Conservation (phyloP, 2,113 vertebrate genomes). For the Octodon degus region DNA sequence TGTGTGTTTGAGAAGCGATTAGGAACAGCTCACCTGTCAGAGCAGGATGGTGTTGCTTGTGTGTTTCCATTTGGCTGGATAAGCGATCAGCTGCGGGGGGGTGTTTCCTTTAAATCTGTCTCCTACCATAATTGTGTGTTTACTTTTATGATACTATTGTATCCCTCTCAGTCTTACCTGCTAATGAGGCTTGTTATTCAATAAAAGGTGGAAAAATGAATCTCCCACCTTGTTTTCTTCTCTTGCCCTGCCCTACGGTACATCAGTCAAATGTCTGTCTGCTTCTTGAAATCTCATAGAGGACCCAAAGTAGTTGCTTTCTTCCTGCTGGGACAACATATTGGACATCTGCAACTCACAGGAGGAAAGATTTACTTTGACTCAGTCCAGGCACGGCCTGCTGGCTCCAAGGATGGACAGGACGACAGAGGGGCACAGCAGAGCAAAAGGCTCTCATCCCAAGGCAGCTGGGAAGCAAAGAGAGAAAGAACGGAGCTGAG, state of each 20-base stretch:
- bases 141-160: neutral
- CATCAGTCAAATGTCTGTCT: rapidly evolving
- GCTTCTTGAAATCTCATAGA: neutral
- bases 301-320: neutral
- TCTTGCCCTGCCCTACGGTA: rapidly evolving
- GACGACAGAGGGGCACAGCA: neutral
- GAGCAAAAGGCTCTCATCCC: neutral
- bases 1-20: rapidly evolving
- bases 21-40: neutral
- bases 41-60: rapidly evolving
- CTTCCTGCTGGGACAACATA: neutral
- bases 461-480: neutral
- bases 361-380: neutral
- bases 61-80: neutral
- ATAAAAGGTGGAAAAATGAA: neutral
- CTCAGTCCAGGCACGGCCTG: neutral
- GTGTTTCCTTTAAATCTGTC: neutral
- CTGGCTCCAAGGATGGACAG: neutral
- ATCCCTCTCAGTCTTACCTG: neutral
- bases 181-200: neutral
- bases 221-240: too few species aligned
- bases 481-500: neutral
- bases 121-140: neutral
- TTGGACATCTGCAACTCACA: neutral
- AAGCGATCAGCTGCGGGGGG: neutral